Evolutionary conservation across 2,113 vertebrate genomes (phyloP), one percentile per base, ranked within the genome.

Genomic region (Platycercus adscitus): DNA sequence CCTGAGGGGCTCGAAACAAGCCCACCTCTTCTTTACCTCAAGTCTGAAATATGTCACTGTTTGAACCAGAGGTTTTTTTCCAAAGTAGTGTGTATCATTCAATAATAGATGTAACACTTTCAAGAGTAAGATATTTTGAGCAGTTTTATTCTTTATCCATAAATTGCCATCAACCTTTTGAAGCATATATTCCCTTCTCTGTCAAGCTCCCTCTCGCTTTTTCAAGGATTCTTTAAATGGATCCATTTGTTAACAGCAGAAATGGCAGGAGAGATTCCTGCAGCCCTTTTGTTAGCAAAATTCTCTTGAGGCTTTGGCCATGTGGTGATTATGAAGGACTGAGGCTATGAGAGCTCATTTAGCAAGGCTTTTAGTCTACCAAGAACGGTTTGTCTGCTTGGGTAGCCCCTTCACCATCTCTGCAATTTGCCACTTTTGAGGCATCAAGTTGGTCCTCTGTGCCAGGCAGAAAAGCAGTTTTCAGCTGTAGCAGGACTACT

Each of bases 311-410:
- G 11, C 17, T 86, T n/a, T 85, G 70, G 14, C 37, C 72, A 15
- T 1, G 0, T n/a, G 21, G 19, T 64, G 56, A 50, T n/a, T 71
- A 37, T 1, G 2, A 78, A 64, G 39, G 39, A 3, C 15, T 58
- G 50, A 61, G 41, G 24, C 46, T 43, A 5, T 13, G 35, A 20
- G 37, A 86, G 35, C 16, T 68, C 61, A 39, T 79, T 75, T 91
- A 72, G 25, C 55, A 53, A 53, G 76, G 25, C 23, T 78, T 14
- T 63, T 21, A 11, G 7, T 77, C 21, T 86, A 41, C 29, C 60
- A 52, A 5, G 28, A 39, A 11, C 17, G 52, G 19, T 55, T 79
- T 29, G 65, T 64, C 20, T 0, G 2, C 7, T 65, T 79, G 44
- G 58, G 35, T 33, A 79, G 17, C 10, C 12, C 15, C 33, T 76